Conservation (phyloP, 2,888 invertebrate genomes). For the Sphaerophoria taeniata region DNA sequence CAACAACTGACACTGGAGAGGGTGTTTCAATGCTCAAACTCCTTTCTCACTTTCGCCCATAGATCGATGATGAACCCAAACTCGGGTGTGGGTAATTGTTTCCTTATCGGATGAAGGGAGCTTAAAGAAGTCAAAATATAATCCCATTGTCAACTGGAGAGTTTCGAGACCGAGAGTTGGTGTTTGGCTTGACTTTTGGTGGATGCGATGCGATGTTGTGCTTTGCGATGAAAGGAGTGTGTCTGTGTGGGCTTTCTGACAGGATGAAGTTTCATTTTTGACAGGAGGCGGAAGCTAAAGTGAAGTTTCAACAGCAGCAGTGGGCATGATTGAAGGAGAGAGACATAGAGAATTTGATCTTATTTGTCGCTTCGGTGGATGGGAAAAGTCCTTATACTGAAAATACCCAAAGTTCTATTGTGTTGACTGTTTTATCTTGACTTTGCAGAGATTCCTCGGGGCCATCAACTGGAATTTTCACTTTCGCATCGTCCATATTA, state of each 20-base stretch:
- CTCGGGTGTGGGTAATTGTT: slow-evolving; percentile 71
- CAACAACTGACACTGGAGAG: slow-evolving; percentile 37
- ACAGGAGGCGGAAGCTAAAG: slow-evolving; percentile 47
- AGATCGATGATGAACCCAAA: slow-evolving; percentile 28
- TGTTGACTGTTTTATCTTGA: slow-evolving; percentile 70
- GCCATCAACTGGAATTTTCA: slow-evolving; percentile 51
- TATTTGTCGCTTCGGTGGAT: slow-evolving; percentile 74
- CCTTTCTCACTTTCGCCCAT: not conserved
- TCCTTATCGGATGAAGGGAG: slow-evolving; percentile 74
- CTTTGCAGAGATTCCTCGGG: slow-evolving; percentile 72
- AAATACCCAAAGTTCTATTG: slow-evolving; percentile 54
- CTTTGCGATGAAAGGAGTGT: slow-evolving; percentile 16
- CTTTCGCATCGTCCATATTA: slow-evolving; percentile 21
- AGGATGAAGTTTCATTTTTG: slow-evolving; percentile 59
- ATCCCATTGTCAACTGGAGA: slow-evolving; percentile 73
- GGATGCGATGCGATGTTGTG: not conserved
- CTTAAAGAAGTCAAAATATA: slow-evolving; percentile 75
- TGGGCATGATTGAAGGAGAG: slow-evolving; percentile 35
- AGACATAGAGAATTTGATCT: slow-evolving; percentile 61
- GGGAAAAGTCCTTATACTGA: slow-evolving; percentile 68
- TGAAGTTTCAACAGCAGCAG: not conserved
- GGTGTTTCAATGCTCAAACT: not conserved
- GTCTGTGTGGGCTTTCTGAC: slow-evolving; percentile 61
- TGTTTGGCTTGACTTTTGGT: slow-evolving; percentile 31
- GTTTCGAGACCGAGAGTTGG: slow-evolving; percentile 63